Percentiles rank a stretch among this genome's conserved stretches.
Evolutionary conservation across 2,797 vertebrate species (phyloP).

Genomic region (Chaetophractus vellerosus): DNA sequence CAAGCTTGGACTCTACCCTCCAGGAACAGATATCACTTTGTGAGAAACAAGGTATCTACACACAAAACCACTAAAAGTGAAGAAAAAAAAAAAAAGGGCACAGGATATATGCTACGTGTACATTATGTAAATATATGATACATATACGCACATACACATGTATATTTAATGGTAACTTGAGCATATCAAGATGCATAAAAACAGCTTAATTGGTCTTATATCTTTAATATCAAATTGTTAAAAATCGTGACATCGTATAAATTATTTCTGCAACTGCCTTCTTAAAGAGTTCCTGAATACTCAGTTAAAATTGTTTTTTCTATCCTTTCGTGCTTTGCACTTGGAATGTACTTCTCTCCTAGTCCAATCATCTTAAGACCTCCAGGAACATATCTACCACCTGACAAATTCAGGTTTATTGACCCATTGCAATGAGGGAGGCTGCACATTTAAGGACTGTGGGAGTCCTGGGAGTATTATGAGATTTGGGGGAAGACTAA

Average conservation of each 20-base stretch:
- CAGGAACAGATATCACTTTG: constrained; percentile 30
- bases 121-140: not conserved
- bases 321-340: not conserved
- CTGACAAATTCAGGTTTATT: constrained; percentile 7
- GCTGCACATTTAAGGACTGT: not conserved
- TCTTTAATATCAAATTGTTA: constrained; percentile 27
- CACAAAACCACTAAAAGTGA: constrained; percentile 26
- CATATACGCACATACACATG: not conserved
- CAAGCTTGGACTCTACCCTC: not conserved
- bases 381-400: not conserved
- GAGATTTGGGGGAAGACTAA: not conserved
- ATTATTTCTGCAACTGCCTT: not conserved
- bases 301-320: constrained; percentile 36
- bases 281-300: not conserved
- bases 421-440: not conserved
- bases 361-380: not conserved
- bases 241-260: not conserved
- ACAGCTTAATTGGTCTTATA: not conserved
- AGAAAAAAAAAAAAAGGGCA: not conserved
- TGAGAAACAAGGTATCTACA: not conserved
- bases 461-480: too few relatives aligned
- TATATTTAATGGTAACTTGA: constrained; percentile 30
- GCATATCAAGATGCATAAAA: constrained; percentile 35
- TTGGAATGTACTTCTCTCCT: not conserved
- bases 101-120: not conserved